Base-by-base conservation (phyloP, 2,113 vertebrate species). In the Prochilodus magdalenae region DNA sequence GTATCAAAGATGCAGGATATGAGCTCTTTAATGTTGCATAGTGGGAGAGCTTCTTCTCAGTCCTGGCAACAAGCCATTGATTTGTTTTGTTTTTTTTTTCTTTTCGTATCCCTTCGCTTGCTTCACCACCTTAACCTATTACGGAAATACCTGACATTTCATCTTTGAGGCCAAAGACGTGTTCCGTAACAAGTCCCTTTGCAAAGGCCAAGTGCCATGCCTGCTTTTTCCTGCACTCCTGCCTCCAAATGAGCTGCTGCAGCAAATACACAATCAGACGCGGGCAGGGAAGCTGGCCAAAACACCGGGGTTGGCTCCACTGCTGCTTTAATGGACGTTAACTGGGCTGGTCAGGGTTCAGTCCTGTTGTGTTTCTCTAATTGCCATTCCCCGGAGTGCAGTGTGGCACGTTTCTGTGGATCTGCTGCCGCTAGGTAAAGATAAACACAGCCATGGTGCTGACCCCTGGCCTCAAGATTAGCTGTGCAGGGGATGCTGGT, bases 331-430 rank as follows among this genome's bases (percentile, higher is more conserved):
- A 74, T 66, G 80, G 72, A 51, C 62, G 24, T 72, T 81, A 78
- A 78, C 59, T 78, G 81, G 74, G 62, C 74, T 78, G 79, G 70
- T 85, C 74, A 77, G 47, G 51, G 73, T 80, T 81, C 67, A 77
- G 49, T 36, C 60, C 33, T 63, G 71, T 76, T 82, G 76, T 81
- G 75, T 69, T 70, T 76, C 74, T 78, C 55, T 79, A 82, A 79
- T 78, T 79, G 75, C 62, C 71, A 22, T 79, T 65, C 84, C 65
- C 72, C 29, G 29, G 47, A 65, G 76, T 29, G 63, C 8, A 30
- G 44, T 51, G 66, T 62, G 66, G 49, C 63, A 79, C 57, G 40
- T 81, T 85, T 76, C 76, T 79, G 40, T 62, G 55, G 84, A 67
- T 79, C 71, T 5, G 14, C 53, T 60, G 49, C 59, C 30, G 44